phyloP scores from a whole-genome alignment of 2,113 vertebrate genomes.

The Xiphorhynchus elegans region DNA sequence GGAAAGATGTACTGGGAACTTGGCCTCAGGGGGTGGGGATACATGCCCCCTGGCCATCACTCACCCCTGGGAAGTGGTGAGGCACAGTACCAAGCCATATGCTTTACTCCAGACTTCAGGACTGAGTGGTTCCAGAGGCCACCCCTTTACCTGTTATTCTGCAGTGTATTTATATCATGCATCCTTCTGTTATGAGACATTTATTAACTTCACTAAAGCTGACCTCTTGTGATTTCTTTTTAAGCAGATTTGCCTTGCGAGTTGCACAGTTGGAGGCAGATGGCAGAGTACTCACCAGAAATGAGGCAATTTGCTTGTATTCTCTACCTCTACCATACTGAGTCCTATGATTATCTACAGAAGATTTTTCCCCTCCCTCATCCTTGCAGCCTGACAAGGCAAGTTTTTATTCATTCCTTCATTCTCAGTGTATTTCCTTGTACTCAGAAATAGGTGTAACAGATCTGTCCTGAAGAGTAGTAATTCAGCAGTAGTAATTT shows the following conservation, averaged over 20 bases:
- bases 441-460: neutral
- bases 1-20: neutral
- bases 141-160: neutral
- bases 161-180: neutral
- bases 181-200: neutral
- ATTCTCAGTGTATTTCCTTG: neutral
- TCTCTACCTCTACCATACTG: slow-evolving; percentile 63
- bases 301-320: slow-evolving; percentile 69
- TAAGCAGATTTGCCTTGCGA: slow-evolving; percentile 67
- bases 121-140: neutral
- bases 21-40: neutral
- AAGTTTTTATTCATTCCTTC: slow-evolving; percentile 29
- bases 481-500: neutral
- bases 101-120: neutral
- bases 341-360: slow-evolving; percentile 61
- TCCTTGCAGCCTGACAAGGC: slow-evolving; percentile 70
- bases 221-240: neutral
- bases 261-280: slow-evolving; percentile 54
- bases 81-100: neutral
- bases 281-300: slow-evolving; percentile 57
- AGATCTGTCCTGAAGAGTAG: neutral
- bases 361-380: slow-evolving; percentile 71
- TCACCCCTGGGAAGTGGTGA: neutral
- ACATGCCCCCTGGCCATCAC: neutral
- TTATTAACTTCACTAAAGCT: neutral